A percentile compares a stretch with the other conserved stretches of the same genome.
Evolutionary conservation across 2,113 vertebrate species (phyloP).

Genomic region (Paradoxurus hermaphroditus): DNA sequence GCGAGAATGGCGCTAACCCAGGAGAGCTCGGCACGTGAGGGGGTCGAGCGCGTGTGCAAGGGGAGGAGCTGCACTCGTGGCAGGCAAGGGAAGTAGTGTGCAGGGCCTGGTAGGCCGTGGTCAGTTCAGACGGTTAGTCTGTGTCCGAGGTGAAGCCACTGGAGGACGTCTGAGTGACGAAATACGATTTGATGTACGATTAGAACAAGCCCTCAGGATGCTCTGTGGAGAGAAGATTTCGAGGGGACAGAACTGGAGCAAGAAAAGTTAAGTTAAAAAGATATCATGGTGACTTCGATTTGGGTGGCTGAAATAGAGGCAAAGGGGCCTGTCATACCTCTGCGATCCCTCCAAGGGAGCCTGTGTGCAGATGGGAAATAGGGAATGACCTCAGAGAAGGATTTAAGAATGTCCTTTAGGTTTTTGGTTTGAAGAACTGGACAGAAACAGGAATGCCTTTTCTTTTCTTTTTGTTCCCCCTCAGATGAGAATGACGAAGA

Average conservation of each 20-base stretch:
- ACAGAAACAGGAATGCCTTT: neutral
- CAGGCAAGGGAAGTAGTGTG: rapidly evolving
- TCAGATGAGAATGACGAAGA: neutral
- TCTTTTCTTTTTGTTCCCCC: no score
- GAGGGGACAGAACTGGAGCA: neutral
- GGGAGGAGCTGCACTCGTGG: rapidly evolving
- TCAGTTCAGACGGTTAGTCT: neutral
- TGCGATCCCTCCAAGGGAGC: neutral
- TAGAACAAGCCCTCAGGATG: neutral
- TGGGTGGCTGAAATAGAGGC: neutral
- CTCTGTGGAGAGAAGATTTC: neutral
- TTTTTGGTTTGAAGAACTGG: neutral
- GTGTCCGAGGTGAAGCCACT: neutral
- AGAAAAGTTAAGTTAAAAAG: neutral
- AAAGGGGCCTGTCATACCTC: neutral
- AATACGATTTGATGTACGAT: neutral
- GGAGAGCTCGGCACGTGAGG: neutral
- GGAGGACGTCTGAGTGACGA: neutral
- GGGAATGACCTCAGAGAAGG: neutral
- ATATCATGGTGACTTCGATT: neutral
- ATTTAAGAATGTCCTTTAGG: neutral
- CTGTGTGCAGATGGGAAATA: neutral
- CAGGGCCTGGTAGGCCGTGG: rapidly evolving
- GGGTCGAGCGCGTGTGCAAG: rapidly evolving
- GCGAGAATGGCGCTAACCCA: neutral